Evolutionary conservation across 2,888 invertebrate genomes (phyloP).

Genomic region (Autographa gamma): DNA sequence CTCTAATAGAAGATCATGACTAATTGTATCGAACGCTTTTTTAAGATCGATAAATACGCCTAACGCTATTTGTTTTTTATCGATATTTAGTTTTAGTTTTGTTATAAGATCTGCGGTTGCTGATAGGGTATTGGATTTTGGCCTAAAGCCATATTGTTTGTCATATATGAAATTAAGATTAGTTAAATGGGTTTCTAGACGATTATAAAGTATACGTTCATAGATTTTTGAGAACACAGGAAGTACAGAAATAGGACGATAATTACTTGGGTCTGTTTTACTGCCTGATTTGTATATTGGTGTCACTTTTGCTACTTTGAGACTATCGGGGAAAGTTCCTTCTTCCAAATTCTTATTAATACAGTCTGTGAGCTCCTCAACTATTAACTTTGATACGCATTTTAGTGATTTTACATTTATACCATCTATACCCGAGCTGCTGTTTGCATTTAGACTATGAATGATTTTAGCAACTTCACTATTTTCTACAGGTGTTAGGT

Average conservation of each 20-base stretch:
- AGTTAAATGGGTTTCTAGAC: slow-evolving; percentile 11
- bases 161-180: slow-evolving; percentile 15
- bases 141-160: slow-evolving; percentile 8
- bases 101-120: slow-evolving; percentile 25
- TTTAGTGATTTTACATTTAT: slow-evolving; percentile 14
- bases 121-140: slow-evolving; percentile 27
- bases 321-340: slow-evolving; percentile 12
- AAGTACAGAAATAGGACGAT: not conserved
- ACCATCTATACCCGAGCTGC: too few relatives aligned
- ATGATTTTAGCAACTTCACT: slow-evolving; percentile 1
- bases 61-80: slow-evolving; percentile 20
- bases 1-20: slow-evolving; percentile 16
- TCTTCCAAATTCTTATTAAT: slow-evolving; percentile 13
- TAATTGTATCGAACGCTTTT: slow-evolving; percentile 28
- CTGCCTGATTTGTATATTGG: slow-evolving; percentile 30
- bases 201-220: slow-evolving; percentile 21
- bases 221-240: slow-evolving; percentile 30
- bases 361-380: not conserved
- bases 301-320: slow-evolving; percentile 24
- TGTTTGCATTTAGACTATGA: too few relatives aligned
- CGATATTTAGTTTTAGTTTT: slow-evolving; percentile 24
- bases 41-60: slow-evolving; percentile 32
- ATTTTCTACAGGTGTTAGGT: not conserved
- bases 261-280: slow-evolving; percentile 28
- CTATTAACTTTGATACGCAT: slow-evolving; percentile 16